Evolutionary conservation across 2,888 invertebrate species (phyloP).

Genomic region (Archips crataeganus): DNA sequence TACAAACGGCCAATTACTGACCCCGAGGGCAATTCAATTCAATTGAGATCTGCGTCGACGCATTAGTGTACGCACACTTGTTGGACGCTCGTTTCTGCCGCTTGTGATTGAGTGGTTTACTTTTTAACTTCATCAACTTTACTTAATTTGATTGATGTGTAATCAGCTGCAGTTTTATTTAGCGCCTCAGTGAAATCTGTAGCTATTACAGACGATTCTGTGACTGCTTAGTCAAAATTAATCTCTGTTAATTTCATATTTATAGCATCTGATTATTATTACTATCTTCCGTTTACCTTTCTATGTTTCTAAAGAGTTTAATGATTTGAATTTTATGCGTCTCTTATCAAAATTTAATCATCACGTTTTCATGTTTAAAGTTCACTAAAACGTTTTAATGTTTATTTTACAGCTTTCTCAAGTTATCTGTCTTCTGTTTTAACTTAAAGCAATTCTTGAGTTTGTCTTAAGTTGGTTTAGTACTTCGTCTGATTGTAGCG

Average conservation of each 20-base stretch:
- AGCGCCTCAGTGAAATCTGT: background rate
- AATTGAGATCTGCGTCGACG: constrained; percentile 42
- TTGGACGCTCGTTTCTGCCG: constrained; percentile 26
- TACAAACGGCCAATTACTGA: constrained; percentile 45
- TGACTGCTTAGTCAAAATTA: background rate
- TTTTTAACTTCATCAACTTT: constrained; percentile 4
- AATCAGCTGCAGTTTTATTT: constrained; percentile 1
- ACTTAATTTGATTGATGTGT: constrained; percentile 14
- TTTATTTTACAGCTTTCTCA: background rate
- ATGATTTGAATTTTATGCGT: constrained; percentile 1
- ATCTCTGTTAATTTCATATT: constrained; percentile 1
- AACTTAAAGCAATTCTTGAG: background rate
- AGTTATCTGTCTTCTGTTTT: constrained; percentile 1
- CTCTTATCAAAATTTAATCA: background rate
- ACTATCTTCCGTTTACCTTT: constrained; percentile 15
- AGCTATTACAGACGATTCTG: background rate
- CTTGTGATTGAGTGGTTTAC: constrained; percentile 31
- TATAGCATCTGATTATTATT: constrained; percentile 3
- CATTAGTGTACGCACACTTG: constrained; percentile 38
- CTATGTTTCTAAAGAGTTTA: constrained; percentile 4
- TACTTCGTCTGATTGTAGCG: background rate
- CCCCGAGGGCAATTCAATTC: constrained; percentile 47
- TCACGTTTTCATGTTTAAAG: constrained; percentile 1
- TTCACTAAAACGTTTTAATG: constrained; percentile 7
- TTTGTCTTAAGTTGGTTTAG: background rate